Evolutionary conservation across 2,888 invertebrate genomes (phyloP), one percentile per base, ranked within the genome.

Genomic region (Tachina fera): DNA sequence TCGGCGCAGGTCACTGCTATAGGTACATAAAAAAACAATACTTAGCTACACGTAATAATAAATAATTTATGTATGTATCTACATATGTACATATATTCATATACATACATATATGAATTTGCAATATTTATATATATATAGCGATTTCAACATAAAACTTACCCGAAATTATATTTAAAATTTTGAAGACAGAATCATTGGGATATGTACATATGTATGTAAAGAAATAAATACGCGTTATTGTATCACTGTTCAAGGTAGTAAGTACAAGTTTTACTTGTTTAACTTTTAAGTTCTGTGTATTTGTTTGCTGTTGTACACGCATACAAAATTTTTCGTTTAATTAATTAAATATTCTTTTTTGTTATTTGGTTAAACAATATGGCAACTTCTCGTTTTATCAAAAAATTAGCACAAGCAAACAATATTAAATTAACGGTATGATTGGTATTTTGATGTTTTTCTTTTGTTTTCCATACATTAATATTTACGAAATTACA

Each of bases 401-500:
- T 53, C 4, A 9, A 19, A 1, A 51, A 51, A 9, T 31, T 31
- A 9, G 16, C 8, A n/a, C 9, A 6, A 51, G 9, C 5, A 16
- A 4, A 19, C 16, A 53, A 19, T 8, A n/a, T 8, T 16, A n/a
- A 65, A 71, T 49, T 76, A 83, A 77, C 83, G 67, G 53, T 72
- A 60, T 16, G 45, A 43, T 41, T 60, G 51, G 53, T 51, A 74
- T 61, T 49, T 51, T 61, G 31, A 0, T 31, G 31, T 60, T 11
- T 60, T 58, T 67, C 31, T 31, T 31, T 31, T 31, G 31, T 31
- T 0, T 31, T 31, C 6, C 31, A 31, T 6, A 31, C 22, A 60
- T 41, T 72, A 53, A 74, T 56, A 49, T 74, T 70, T 74, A 83
- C 61, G 68, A 83, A 70, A 58, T 63, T 61, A 41, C 16, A 43